These are phyloP conservation scores for Merops nubicus DNA, from an alignment of 2,113 vertebrate genomes.

Conservation along the genomic window DNA sequence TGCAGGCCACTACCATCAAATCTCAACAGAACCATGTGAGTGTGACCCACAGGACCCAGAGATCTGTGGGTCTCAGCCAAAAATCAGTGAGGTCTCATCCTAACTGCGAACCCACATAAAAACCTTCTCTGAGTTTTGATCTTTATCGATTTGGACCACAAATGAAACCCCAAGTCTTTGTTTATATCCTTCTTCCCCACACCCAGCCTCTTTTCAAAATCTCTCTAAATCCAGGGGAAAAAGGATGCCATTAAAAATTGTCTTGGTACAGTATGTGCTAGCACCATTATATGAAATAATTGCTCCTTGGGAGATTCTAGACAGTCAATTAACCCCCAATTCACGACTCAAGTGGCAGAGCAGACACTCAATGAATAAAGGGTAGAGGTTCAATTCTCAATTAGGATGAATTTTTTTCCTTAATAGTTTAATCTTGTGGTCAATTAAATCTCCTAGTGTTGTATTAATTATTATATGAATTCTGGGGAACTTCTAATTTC, in stretches of 20 bases:
- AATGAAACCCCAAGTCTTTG: background rate
- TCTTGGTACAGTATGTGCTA: background rate
- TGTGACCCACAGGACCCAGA: background rate
- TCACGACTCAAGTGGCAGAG: constrained; percentile 50
- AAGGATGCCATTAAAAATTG: background rate
- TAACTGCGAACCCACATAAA: background rate
- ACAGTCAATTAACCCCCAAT: constrained; percentile 63
- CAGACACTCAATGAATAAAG: constrained; percentile 43
- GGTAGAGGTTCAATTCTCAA: constrained; percentile 48
- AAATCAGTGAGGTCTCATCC: background rate
- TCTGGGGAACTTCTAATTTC: constrained; percentile 14
- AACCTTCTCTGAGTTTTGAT: background rate
- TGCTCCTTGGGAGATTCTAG: constrained; percentile 49
- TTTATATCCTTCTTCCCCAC: background rate
- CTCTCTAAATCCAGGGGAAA: constrained; percentile 18
- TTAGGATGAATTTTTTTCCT: constrained; percentile 44
- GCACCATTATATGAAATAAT: constrained; percentile 52
- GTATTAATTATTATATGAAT: constrained; percentile 58
- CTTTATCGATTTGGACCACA: background rate
- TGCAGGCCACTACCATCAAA: background rate
- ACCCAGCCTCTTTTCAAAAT: background rate
- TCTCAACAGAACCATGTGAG: background rate
- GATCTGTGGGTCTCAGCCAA: background rate
- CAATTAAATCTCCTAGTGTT: constrained; percentile 32
- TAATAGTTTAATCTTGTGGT: constrained; percentile 51